Evolutionary conservation across 2,797 vertebrate species (phyloP).

Genomic region (Morelia viridis): DNA sequence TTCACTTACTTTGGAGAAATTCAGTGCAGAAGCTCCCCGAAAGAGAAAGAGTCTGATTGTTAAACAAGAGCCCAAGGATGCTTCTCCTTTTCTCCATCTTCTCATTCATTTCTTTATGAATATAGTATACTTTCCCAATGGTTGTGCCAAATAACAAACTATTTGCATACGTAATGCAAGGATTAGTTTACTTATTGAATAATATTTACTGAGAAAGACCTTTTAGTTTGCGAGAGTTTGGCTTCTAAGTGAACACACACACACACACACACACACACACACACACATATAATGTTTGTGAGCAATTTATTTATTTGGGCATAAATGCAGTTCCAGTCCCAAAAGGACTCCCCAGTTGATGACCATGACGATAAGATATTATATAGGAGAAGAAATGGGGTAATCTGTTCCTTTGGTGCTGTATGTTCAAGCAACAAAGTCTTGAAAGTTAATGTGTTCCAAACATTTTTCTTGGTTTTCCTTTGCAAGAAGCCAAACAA

Average conservation of each 20-base stretch:
- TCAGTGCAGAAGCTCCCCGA: background rate
- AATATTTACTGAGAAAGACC: background rate
- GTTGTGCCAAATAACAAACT: too few species aligned
- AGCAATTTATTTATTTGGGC: background rate
- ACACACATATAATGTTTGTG: background rate
- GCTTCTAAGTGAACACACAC: too few species aligned
- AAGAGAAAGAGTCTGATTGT: background rate
- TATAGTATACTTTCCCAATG: background rate
- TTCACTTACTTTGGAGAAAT: too few species aligned
- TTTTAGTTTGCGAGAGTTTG: too few species aligned
- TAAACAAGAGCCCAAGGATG: background rate
- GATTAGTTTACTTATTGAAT: background rate
- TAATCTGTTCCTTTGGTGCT: slow-evolving; percentile 20
- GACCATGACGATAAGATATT: slow-evolving; percentile 21
- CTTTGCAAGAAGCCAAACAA: too few species aligned
- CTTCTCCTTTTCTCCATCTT: background rate
- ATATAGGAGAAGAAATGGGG: slow-evolving; percentile 21
- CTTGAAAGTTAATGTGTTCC: slow-evolving; percentile 13
- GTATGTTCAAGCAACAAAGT: slow-evolving; percentile 20
- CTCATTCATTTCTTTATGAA: background rate
- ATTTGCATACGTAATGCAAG: background rate
- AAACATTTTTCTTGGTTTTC: background rate
- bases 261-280: too few species aligned
- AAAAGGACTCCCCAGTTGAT: slow-evolving; percentile 6
- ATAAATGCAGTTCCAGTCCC: too few species aligned